Conservation (phyloP, 2,113 vertebrate genomes). For the Pampusana beccarii region DNA sequence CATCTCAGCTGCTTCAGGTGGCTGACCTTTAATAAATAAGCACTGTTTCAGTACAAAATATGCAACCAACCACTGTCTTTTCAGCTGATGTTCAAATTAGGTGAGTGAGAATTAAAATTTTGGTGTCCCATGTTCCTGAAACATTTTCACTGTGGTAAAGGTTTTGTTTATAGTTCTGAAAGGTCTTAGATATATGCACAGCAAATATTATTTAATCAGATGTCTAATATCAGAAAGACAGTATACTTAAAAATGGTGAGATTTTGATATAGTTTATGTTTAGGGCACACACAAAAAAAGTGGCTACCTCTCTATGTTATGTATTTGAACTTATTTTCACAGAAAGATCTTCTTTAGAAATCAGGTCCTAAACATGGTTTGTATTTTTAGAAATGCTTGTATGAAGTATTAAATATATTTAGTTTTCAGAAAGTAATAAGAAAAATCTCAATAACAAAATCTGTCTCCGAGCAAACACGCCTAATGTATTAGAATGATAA, state of each 20-base stretch:
- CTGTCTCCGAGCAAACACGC: not conserved
- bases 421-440: not conserved
- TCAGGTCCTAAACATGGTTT: not conserved
- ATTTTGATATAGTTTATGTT: not conserved
- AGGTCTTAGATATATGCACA: not conserved
- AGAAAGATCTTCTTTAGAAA: not conserved
- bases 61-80: not conserved
- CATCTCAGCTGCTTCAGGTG: not conserved
- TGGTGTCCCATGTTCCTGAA: not conserved
- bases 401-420: not conserved
- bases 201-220: not conserved
- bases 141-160: not conserved
- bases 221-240: not conserved
- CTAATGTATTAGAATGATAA: not conserved
- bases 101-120: not conserved
- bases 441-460: not conserved
- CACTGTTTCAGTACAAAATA: not conserved
- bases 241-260: not conserved
- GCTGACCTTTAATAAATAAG: not conserved
- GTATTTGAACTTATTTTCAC: not conserved
- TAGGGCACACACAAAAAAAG: not conserved
- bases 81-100: not conserved
- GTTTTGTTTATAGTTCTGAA: not conserved
- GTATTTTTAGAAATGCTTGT: not conserved
- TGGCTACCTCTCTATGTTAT: not conserved